Conservation (phyloP, 1,140 invertebrate genomes). For the Sycobia sp. region DNA sequence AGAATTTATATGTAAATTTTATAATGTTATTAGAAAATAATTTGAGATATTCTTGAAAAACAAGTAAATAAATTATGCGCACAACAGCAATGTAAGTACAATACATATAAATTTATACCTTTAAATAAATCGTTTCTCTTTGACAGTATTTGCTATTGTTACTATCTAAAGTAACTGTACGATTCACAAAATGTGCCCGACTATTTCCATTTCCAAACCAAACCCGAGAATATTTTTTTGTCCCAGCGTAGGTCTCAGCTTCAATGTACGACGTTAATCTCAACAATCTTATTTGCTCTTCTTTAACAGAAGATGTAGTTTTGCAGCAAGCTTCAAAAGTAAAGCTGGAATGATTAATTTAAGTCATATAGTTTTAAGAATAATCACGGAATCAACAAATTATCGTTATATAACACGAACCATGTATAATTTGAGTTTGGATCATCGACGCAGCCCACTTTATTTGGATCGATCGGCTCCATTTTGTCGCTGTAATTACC, state of each 20-base stretch:
- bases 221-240: conserved; percentile 82
- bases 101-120: conserved; percentile 56
- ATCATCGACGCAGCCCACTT: conserved; percentile 72
- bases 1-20: conserved; percentile 3
- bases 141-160: conserved; percentile 68
- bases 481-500: conserved; percentile 63
- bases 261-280: conserved; percentile 78
- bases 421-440: conserved; percentile 74
- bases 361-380: conserved; percentile 5
- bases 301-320: conserved; percentile 70
- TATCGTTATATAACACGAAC: too few relatives aligned
- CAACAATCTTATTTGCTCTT: conserved; percentile 61
- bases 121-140: conserved; percentile 78
- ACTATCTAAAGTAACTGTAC: conserved; percentile 64
- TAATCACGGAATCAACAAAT: background rate
- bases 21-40: too few relatives aligned
- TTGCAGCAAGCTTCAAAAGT: conserved; percentile 86
- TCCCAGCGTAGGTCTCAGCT: conserved; percentile 78
- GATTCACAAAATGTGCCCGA: conserved; percentile 65
- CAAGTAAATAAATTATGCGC: background rate
- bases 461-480: conserved; percentile 81
- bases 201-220: conserved; percentile 68
- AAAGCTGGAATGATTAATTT: conserved; percentile 65
- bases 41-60: too few relatives aligned
- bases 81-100: background rate